A percentile compares a stretch with the other conserved stretches of the same genome.
These are phyloP conservation scores for Lutjanus argentimaculatus DNA, from an alignment of 2,797 vertebrate genomes.

Conservation along the genomic window DNA sequence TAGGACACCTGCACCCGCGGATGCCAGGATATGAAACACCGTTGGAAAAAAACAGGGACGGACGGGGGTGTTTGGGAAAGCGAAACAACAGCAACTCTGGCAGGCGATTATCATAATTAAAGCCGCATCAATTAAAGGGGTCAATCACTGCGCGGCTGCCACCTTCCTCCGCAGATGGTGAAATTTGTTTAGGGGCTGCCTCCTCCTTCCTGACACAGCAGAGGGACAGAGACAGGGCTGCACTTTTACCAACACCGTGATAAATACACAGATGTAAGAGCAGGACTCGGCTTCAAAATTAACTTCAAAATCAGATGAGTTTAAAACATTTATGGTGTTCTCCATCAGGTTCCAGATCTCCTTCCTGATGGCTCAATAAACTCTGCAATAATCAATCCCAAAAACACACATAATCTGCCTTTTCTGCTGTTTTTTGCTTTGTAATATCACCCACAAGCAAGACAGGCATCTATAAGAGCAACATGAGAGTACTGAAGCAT, in stretches of 20 bases:
- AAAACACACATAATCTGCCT: background rate
- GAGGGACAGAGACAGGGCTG: slow-evolving; percentile 20
- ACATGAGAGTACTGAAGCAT: background rate
- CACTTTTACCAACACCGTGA: slow-evolving; percentile 7
- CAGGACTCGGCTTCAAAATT: background rate
- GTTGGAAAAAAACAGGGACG: slow-evolving; percentile 29
- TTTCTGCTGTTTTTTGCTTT: background rate
- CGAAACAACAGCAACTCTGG: slow-evolving; percentile 83
- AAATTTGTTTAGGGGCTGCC: slow-evolving; percentile 89
- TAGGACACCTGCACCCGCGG: slow-evolving; percentile 92
- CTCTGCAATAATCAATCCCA: background rate
- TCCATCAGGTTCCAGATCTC: background rate
- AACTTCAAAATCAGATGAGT: background rate
- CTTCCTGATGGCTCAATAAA: background rate
- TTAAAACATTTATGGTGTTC: background rate
- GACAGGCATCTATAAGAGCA: background rate
- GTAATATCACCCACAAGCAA: background rate
- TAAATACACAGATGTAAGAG: slow-evolving; percentile 25
- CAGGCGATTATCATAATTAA: slow-evolving; percentile 97
- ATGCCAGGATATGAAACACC: slow-evolving; percentile 84
- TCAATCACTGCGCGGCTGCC: slow-evolving; percentile 88
- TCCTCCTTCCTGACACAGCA: slow-evolving; percentile 51
- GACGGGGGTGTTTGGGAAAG: slow-evolving; percentile 20
- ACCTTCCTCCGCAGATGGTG: slow-evolving; percentile 93
- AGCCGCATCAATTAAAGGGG: slow-evolving; percentile 94